These are phyloP conservation scores for Hirudinaria manillensis DNA, from an alignment of 2,888 invertebrate species.

Conservation along the genomic window DNA sequence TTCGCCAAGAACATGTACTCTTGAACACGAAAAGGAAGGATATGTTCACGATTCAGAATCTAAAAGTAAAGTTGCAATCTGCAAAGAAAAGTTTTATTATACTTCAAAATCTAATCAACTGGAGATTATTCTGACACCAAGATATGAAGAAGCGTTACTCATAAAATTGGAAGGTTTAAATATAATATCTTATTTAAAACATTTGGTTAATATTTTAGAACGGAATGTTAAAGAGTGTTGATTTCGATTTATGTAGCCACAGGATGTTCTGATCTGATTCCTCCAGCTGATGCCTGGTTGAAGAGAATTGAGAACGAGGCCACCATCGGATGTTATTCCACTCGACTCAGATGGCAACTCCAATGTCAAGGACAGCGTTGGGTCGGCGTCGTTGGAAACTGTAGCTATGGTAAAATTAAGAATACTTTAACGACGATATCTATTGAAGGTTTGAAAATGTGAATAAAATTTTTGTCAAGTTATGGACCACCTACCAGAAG, in stretches of 20 bases:
- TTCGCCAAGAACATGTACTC: not conserved
- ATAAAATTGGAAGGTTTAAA: not conserved
- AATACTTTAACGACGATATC: too few species aligned
- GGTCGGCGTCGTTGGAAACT: slow-evolving; percentile 36
- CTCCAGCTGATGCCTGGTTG: slow-evolving; percentile 24
- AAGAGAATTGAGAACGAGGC: slow-evolving; percentile 31
- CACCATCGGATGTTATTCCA: slow-evolving; percentile 33
- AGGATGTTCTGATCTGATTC: slow-evolving; percentile 28
- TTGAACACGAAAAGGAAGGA: not conserved
- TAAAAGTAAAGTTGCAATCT: not conserved
- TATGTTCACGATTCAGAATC: not conserved
- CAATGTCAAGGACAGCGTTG: slow-evolving; percentile 33
- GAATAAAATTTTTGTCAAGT: too few species aligned
- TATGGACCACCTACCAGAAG: not conserved
- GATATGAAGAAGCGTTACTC: not conserved
- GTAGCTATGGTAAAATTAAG: slow-evolving; percentile 16
- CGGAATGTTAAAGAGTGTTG: not conserved
- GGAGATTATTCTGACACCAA: not conserved
- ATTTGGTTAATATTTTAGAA: not conserved
- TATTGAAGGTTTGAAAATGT: too few species aligned
- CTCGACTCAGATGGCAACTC: slow-evolving; percentile 31
- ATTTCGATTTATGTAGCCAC: not conserved
- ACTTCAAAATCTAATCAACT: not conserved
- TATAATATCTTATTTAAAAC: too few species aligned
- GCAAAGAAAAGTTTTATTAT: not conserved